Conservation (phyloP, 1,140 invertebrate species). For the Drosophila auraria region DNA sequence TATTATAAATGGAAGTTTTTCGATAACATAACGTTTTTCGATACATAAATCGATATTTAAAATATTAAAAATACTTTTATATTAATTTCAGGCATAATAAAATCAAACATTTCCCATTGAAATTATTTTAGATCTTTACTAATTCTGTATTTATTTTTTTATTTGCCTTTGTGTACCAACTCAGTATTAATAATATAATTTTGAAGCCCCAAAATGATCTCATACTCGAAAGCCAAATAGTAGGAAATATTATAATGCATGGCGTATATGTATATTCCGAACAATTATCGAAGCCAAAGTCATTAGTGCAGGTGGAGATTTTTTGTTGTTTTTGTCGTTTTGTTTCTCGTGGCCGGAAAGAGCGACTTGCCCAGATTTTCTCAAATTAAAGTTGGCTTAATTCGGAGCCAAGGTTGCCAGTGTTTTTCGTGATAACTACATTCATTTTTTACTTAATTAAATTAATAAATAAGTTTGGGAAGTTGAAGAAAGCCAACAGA, state of each 20-base stretch:
- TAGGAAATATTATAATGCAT: slow-evolving; percentile 36
- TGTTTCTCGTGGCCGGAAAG: slow-evolving; percentile 29
- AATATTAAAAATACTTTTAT: too few relatives aligned
- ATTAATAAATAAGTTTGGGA: too few relatives aligned
- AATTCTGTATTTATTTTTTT: too few relatives aligned
- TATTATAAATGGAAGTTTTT: too few relatives aligned
- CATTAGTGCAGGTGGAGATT: slow-evolving; percentile 47
- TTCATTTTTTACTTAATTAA: neutral
- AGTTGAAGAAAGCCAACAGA: too few relatives aligned
- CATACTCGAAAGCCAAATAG: slow-evolving; percentile 15
- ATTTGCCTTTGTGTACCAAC: neutral
- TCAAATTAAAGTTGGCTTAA: slow-evolving; percentile 40
- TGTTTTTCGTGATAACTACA: neutral
- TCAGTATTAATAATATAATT: neutral
- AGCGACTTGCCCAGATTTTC: slow-evolving; percentile 31
- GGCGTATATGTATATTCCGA: slow-evolving; percentile 22
- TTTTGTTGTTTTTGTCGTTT: slow-evolving; percentile 3
- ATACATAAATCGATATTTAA: too few relatives aligned
- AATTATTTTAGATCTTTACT: neutral
- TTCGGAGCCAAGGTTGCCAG: slow-evolving; percentile 12
- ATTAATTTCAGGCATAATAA: too few relatives aligned
- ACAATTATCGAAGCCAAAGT: slow-evolving; percentile 31
- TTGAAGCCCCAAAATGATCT: slow-evolving; percentile 37
- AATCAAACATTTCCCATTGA: too few relatives aligned
- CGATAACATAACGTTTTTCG: too few relatives aligned